These are phyloP conservation scores for Thermophis baileyi DNA, from an alignment of 2,113 vertebrate species.

Conservation along the genomic window DNA sequence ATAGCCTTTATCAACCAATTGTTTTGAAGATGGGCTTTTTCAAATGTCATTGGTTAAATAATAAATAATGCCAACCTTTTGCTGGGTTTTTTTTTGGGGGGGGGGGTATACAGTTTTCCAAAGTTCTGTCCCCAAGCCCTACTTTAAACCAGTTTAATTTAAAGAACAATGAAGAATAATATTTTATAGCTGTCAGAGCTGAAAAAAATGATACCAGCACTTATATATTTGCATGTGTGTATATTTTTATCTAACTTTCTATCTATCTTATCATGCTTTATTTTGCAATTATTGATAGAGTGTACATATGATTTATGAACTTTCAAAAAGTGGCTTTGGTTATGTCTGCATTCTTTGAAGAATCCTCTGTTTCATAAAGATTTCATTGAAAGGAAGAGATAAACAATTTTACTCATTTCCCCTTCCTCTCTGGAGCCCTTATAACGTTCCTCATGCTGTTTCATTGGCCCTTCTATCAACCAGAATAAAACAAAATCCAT, in stretches of 20 bases:
- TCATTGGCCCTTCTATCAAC: no score
- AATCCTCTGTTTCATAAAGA: no score
- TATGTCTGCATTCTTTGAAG: not conserved
- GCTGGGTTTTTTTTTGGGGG: no score
- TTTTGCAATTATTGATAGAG: not conserved
- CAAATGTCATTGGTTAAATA: conserved; percentile 61
- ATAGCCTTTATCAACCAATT: conserved; percentile 33
- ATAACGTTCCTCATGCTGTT: not conserved
- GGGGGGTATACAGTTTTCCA: conserved; percentile 32
- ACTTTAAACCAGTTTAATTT: conserved; percentile 36
- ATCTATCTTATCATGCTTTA: not conserved
- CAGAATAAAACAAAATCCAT: not conserved
- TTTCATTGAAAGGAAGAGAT: not conserved
- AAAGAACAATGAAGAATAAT: conserved; percentile 3
- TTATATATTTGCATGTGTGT: not conserved
- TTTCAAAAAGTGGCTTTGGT: not conserved
- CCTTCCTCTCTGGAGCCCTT: no score
- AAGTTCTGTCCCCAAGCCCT: conserved; percentile 34
- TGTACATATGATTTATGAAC: not conserved
- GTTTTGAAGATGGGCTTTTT: conserved; percentile 50
- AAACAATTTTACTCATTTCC: not conserved
- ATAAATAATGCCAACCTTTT: conserved; percentile 58
- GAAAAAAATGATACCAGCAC: no score
- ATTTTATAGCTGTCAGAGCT: not conserved
- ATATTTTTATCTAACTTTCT: not conserved